Evolutionary conservation across 1,140 invertebrate genomes (phyloP).

Genomic region (Teleogryllus occipitalis): DNA sequence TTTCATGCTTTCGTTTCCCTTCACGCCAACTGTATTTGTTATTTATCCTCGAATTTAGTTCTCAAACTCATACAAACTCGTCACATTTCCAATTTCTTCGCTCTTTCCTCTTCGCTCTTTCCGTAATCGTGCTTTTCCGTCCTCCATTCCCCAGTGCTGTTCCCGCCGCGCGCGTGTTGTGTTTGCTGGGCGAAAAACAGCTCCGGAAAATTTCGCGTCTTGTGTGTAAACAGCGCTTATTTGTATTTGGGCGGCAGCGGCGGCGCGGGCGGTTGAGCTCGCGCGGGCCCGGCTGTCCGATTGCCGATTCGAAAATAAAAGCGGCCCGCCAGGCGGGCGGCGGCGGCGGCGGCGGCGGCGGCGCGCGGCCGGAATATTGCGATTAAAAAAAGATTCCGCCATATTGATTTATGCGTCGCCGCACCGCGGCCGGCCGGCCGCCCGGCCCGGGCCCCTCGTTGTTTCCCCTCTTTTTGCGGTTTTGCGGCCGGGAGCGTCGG

Average conservation of each 20-base stretch:
- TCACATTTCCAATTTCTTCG: too few relatives aligned
- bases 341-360: too few relatives aligned
- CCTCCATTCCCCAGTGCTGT: too few relatives aligned
- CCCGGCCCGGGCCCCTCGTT: too few relatives aligned
- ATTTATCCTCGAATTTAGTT: too few relatives aligned
- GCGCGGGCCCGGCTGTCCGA: constrained; percentile 33
- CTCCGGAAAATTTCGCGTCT: background rate
- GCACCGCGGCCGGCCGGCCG: background rate
- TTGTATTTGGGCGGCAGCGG: constrained; percentile 27
- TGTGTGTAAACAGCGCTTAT: constrained; percentile 14
- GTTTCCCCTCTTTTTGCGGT: background rate
- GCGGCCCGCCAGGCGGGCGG: too few relatives aligned
- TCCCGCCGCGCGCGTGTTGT: background rate
- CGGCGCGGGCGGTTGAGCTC: constrained; percentile 35
- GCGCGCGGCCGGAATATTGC: background rate
- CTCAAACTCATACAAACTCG: too few relatives aligned
- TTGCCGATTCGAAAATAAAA: background rate
- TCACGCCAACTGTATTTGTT: too few relatives aligned
- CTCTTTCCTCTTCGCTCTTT: too few relatives aligned
- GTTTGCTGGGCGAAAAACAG: background rate
- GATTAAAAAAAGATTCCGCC: background rate
- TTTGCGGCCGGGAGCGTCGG: background rate
- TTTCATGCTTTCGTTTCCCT: too few relatives aligned
- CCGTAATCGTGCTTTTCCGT: too few relatives aligned
- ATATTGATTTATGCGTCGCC: background rate